Conservation (phyloP, 92 coral and sea anemone genomes). For the Desmophyllum pertusum region DNA sequence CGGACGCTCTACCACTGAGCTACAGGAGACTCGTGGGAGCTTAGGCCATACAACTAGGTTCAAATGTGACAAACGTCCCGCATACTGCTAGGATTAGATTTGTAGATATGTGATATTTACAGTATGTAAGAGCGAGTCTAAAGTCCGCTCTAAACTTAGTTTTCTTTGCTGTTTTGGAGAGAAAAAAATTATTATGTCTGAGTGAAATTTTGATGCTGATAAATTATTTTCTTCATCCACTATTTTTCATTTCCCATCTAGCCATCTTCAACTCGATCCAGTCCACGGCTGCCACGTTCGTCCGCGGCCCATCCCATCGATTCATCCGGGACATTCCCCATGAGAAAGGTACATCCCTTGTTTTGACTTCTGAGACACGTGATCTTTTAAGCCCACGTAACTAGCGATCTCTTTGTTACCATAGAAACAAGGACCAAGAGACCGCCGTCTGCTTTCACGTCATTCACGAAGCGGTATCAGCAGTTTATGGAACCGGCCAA, state of each 20-base stretch:
- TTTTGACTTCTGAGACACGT: background rate
- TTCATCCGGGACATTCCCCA: slow-evolving; percentile 27
- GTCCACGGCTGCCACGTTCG: slow-evolving; percentile 22
- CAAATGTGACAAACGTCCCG: no score
- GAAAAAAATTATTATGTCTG: no score
- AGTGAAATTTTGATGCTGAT: background rate
- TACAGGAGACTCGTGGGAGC: no score
- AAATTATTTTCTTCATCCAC: background rate
- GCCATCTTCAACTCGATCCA: slow-evolving; percentile 41
- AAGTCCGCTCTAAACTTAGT: no score
- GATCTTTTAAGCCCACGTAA: background rate
- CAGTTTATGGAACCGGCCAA: slow-evolving; percentile 58
- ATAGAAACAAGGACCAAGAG: slow-evolving; percentile 51
- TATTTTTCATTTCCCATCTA: background rate
- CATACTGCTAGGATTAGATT: no score
- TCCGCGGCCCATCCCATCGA: slow-evolving; percentile 21
- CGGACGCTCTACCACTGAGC: no score
- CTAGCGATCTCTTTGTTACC: background rate
- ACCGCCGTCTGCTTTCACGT: slow-evolving; percentile 71
- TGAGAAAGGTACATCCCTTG: slow-evolving; percentile 18
- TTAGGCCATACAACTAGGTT: no score
- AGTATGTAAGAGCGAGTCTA: no score
- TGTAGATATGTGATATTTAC: no score
- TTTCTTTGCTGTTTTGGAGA: background rate
- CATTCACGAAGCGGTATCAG: slow-evolving; percentile 77